Evolutionary conservation across 1,140 invertebrate species (phyloP).

Genomic region (Luehdorfia chinensis): DNA sequence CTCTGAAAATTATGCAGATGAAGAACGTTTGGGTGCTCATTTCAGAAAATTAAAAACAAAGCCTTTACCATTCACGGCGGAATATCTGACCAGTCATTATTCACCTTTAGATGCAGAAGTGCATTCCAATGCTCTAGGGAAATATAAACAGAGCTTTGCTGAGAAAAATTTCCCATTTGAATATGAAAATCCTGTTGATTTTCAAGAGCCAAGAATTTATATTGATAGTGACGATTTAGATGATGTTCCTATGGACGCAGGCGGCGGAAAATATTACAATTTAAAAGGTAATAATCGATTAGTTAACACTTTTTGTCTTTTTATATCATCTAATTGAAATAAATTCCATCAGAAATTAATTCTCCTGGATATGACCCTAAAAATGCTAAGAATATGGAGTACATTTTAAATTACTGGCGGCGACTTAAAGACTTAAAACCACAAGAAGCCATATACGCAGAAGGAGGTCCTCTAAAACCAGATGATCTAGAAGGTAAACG

Average conservation of each 20-base stretch:
- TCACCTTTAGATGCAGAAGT: conserved; percentile 63
- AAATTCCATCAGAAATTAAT: conserved; percentile 28
- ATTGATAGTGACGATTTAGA: conserved; percentile 71
- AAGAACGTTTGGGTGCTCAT: conserved; percentile 59
- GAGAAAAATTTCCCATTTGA: conserved; percentile 67
- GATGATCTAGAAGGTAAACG: conserved; percentile 59
- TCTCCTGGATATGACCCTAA: conserved; percentile 23
- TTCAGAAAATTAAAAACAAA: conserved; percentile 59
- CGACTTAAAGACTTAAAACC: conserved; percentile 50
- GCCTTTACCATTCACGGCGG: conserved; percentile 52
- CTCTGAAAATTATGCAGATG: conserved; percentile 42
- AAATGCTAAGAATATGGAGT: conserved; percentile 62
- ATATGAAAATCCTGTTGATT: conserved; percentile 69
- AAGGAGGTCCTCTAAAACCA: conserved; percentile 60
- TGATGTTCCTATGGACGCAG: conserved; percentile 59
- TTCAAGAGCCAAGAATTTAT: conserved; percentile 77
- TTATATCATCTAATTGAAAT: conserved; percentile 5
- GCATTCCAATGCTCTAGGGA: conserved; percentile 59
- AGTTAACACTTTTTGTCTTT: neutral
- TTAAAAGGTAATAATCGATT: conserved; percentile 42
- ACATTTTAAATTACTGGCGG: conserved; percentile 61
- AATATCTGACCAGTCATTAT: conserved; percentile 59
- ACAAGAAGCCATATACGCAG: conserved; percentile 52
- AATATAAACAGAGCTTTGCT: conserved; percentile 66
- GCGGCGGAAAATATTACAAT: conserved; percentile 59